Evolutionary conservation across 2,888 invertebrate genomes (phyloP), one percentile per base, ranked within the genome.

Genomic region (Electrophaes corylata): DNA sequence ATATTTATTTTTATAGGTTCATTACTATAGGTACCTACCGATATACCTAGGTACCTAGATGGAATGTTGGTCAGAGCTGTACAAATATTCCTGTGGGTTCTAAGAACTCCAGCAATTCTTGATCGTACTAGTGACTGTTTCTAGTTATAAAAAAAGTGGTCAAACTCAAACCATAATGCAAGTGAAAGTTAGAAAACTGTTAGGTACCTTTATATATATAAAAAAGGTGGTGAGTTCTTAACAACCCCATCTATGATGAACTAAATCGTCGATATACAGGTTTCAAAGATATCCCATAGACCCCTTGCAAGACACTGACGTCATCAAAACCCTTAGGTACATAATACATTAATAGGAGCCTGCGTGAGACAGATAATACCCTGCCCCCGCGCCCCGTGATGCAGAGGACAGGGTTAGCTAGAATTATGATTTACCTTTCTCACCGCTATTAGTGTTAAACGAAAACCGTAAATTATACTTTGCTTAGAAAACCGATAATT

Each of bases 281-380:
- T 40, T 57, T 46, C 37, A 48, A 31, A 31, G 31, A 31, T 31
- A 31, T 47, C 44, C 47, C 37, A 51, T 23, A 4, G 39, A 46
- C 47, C 53, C 26, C 48, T 31, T 43, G 2, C 40, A 14, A 57
- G 45, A 20, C 45, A 43, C 41, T 58, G 48, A 53, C 53, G 48
- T 46, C 58, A 53, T 45, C 26, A 2, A 45, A 33, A 29, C 49
- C 45, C 51, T 47, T 53, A 53, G n/a, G n/a, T 54, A 54, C 54
- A 37, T 59, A 46, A 49, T 41, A 59, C 46, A 57, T 50, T 45
- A 35, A 50, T 31, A 19, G 23, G 6, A 19, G 54, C 23, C 59
- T 59, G 59, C 50, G 26, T 20, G 39, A 33, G 59, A 59, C 59
- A 54, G 59, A 49, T 59, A 54, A 16, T 41, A 16, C 55, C 33